Evolutionary conservation across 2,888 invertebrate genomes (phyloP).

Genomic region (Acleris laterana): DNA sequence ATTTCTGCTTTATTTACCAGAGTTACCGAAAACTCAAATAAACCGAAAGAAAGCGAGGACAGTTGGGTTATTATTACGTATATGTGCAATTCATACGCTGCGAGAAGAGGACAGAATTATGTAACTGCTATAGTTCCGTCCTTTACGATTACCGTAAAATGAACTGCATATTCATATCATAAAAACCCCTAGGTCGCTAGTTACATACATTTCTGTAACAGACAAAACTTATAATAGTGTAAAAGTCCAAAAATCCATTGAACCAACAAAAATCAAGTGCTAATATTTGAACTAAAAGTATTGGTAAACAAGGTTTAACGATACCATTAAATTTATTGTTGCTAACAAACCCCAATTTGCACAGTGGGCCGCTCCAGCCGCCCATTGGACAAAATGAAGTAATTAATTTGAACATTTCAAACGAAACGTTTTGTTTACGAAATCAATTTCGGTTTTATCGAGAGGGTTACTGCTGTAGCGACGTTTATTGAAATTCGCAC

Average conservation of each 20-base stretch:
- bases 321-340: constrained; percentile 27
- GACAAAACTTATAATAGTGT: too few species aligned
- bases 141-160: too few species aligned
- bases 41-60: too few species aligned
- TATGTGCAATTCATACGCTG: too few species aligned
- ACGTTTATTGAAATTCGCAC: constrained; percentile 3
- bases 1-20: too few species aligned
- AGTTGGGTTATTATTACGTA: too few species aligned
- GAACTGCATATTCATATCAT: too few species aligned
- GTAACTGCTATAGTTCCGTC: too few species aligned
- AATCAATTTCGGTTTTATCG: constrained; percentile 21
- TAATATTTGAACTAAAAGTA: constrained; percentile 20
- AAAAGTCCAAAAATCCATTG: background rate
- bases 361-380: constrained; percentile 10
- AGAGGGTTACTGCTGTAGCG: background rate
- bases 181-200: too few species aligned
- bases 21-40: too few species aligned
- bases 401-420: constrained; percentile 29
- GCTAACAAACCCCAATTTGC: constrained; percentile 32
- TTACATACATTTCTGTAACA: too few species aligned
- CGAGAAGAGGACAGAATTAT: too few species aligned
- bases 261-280: background rate
- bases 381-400: constrained; percentile 27
- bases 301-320: constrained; percentile 20
- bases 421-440: constrained; percentile 22